Base-by-base conservation (phyloP, 2,888 invertebrate species). In the Zele albiditarsus region DNA sequence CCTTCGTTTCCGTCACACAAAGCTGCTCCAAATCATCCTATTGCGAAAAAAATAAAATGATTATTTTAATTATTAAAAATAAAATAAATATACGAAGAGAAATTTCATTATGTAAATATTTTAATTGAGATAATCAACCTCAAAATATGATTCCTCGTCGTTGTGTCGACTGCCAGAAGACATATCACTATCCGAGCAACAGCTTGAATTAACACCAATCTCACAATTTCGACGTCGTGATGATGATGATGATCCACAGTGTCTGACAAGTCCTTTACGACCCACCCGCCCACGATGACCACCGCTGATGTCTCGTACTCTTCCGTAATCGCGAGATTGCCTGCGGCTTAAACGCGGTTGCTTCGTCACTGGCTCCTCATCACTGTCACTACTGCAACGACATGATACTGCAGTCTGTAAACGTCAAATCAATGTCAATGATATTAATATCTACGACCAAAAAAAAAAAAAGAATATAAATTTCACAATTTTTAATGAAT, bases 351-450 rank as follows among this genome's bases (percentile, higher is more conserved):
- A 91, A 74, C 95, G 90, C n/a, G 94, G 94, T 85, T 94, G 93
- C 87, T 95, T 95, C 79, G 92, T 91, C 71, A 93, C 93, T 68
- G 95, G 95, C 85, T 94, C 95, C 89, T 94, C 94, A 92, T 94
- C 94, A 85, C 93, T 91, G 84, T 91, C 91, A 81, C 90, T 93
- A 87, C 94, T 93, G 83, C 89, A 87, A 83, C 91, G 91, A 74
- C 90, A 90, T 82, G 91, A 89, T 77, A 88, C 84, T 71, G 90
- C 90, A 84, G 91, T 92, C 94, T 94, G 91, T 74, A 92, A 91
- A 78, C 85, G 70, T 79, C 80, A 80, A 81, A 71, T 57, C 60
- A 28, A 73, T 31, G 63, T 72, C 20, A 63, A 33, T 20, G 12
- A 33, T 16, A 16, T 65, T 49, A 62, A 66, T 42, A 38, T 73